Conservation (phyloP, 2,113 vertebrate species). For the Eublepharis macularius region DNA sequence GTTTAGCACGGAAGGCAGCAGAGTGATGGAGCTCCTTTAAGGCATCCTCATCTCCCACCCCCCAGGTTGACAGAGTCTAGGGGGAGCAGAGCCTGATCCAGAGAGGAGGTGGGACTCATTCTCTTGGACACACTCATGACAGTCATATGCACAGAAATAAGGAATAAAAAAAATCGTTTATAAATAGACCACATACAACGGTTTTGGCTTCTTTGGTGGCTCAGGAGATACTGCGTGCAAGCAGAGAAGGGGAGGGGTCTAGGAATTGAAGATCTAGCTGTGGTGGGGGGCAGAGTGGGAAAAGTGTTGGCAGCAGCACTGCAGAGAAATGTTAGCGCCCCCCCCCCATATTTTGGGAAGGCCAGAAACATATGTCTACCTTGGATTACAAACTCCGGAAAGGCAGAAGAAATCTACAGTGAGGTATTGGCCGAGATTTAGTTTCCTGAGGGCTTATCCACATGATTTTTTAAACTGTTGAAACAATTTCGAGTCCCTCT, state of each 20-base stretch:
- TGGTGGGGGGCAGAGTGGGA: background rate
- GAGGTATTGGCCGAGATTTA: background rate
- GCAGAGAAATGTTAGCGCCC: background rate
- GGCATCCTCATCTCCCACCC: background rate
- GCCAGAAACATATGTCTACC: background rate
- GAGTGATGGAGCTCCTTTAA: background rate
- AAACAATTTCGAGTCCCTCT: background rate
- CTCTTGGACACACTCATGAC: background rate
- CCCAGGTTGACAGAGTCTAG: background rate
- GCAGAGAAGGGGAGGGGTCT: background rate
- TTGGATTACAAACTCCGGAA: background rate
- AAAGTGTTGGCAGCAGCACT: background rate
- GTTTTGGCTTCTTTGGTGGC: background rate
- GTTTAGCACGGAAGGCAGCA: constrained; percentile 10
- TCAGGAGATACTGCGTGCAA: background rate
- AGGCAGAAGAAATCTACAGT: background rate
- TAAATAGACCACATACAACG: constrained; percentile 7
- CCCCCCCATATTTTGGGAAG: background rate
- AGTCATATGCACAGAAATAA: background rate
- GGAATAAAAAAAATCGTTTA: background rate
- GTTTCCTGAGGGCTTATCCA: background rate
- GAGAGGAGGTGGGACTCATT: background rate
- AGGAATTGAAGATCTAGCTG: background rate
- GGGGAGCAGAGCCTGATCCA: background rate
- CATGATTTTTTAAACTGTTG: background rate